phyloP scores from a whole-genome alignment of 2,888 invertebrate species.

The Silvanus unidentatus region DNA sequence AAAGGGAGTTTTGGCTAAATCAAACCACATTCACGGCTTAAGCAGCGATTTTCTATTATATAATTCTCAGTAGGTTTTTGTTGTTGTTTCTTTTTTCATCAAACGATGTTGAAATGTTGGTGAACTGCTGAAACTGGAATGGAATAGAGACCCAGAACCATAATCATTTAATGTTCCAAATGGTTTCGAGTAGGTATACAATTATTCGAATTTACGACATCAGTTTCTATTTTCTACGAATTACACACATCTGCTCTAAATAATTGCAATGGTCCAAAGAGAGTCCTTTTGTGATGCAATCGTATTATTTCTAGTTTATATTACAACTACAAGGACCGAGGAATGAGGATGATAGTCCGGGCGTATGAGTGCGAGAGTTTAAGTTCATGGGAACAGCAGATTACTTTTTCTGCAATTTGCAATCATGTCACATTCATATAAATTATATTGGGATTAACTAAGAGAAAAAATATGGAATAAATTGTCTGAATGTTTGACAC shows the following conservation, averaged over 20 bases:
- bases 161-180: slow-evolving; percentile 11
- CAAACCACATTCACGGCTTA: too few species aligned
- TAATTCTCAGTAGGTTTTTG: too few species aligned
- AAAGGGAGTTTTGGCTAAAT: too few species aligned
- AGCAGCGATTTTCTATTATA: too few species aligned
- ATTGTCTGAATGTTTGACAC: slow-evolving; percentile 18
- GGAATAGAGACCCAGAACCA: too few species aligned
- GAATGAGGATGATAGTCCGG: too few species aligned
- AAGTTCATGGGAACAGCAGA: not conserved
- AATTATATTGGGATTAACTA: not conserved
- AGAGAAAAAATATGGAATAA: not conserved
- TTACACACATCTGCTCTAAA: slow-evolving; percentile 31
- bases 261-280: slow-evolving; percentile 24
- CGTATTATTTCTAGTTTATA: not conserved
- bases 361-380: too few species aligned
- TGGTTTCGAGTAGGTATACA: slow-evolving; percentile 15
- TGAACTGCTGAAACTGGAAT: too few species aligned
- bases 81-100: too few species aligned
- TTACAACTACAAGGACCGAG: too few species aligned
- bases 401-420: not conserved
- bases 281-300: not conserved
- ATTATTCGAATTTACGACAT: slow-evolving; percentile 31
- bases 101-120: too few species aligned
- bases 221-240: slow-evolving; percentile 25
- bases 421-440: not conserved